Conservation (phyloP, 2,113 vertebrate genomes). For the Puma concolor region DNA sequence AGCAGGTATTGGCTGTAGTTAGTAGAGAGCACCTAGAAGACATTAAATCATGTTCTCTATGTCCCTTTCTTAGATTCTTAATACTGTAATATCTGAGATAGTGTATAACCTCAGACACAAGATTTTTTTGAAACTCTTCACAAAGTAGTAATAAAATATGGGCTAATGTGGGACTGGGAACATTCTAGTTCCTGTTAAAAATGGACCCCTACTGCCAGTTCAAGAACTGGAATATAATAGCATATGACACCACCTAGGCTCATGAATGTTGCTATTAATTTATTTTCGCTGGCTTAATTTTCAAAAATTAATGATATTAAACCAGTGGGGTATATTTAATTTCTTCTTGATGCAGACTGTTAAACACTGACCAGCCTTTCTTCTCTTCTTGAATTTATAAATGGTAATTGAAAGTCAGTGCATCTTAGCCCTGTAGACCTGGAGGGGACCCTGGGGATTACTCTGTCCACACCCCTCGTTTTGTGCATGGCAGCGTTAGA, state of each 20-base stretch:
- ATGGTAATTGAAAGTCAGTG: neutral
- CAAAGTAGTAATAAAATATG: neutral
- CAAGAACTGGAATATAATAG: neutral
- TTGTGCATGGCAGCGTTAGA: neutral
- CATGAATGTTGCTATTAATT: neutral
- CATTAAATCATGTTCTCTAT: too few species aligned
- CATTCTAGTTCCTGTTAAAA: neutral
- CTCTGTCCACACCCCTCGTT: neutral
- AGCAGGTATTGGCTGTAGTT: neutral
- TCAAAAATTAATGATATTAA: conserved; percentile 4
- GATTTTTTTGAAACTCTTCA: neutral
- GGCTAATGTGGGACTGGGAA: neutral
- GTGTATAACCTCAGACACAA: neutral
- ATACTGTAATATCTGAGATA: neutral
- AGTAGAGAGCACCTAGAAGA: neutral
- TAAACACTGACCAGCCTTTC: neutral
- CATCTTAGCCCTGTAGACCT: neutral
- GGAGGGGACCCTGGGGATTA: neutral
- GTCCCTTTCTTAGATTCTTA: neutral
- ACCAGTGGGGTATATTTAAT: neutral
- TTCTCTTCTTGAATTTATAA: neutral
- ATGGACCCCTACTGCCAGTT: neutral
- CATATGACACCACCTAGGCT: neutral
- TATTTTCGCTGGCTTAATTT: conserved; percentile 40
- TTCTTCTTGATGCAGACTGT: conserved; percentile 25